Evolutionary conservation across 2,113 vertebrate genomes (phyloP), one percentile per base, ranked within the genome.

Genomic region (Boulengeromyrus knoepffleri): DNA sequence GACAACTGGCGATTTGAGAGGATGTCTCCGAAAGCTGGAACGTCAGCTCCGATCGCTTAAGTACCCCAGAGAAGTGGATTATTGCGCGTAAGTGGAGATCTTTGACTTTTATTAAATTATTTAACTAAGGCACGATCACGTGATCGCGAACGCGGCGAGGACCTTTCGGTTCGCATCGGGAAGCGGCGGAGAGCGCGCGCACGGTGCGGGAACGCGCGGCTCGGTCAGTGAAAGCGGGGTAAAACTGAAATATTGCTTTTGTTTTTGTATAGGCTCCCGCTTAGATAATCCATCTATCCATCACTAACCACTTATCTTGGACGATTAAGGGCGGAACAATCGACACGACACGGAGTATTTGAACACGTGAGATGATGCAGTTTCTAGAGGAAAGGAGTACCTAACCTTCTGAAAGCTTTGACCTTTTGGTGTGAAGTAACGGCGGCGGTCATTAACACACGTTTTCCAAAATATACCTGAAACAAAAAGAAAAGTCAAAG

Each of bases 1-100:
- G 96, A 95, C 97, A 80, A 96, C 97, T 36, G 98, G 98, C 91
- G 98, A 99, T 91, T 91, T 99, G 86, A 97, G 96, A 89, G 97
- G 97, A 92, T 96, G 94, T 89, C 95, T 99, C 90, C 95, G 97
- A 89, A 98, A 97, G 91, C 94, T 99, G 49, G 97, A 99, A 39
- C 94, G 96, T 92, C 95, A 96, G n/a, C 96, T 99, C 90, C 96
- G 98, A 24, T 91, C 90, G 1, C 91, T 99, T 7, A 98, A 95
- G 94, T 99, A 98, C 89, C 97, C 97, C 5, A 93, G 94, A 87
- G 94, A 96, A 88, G 96, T 99, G 50, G 97, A 99, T 94, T 98
- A 97, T 92, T 91, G 92, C 5, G 93, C 97, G 98, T 99, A 96
- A 96, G 96, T 2, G 5, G 70, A 62, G 24, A 52, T 52, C 31